A percentile compares a stretch with the other conserved stretches of the same genome.
Evolutionary conservation across 2,888 invertebrate species (phyloP).

Genomic region (Octodonta nipae): DNA sequence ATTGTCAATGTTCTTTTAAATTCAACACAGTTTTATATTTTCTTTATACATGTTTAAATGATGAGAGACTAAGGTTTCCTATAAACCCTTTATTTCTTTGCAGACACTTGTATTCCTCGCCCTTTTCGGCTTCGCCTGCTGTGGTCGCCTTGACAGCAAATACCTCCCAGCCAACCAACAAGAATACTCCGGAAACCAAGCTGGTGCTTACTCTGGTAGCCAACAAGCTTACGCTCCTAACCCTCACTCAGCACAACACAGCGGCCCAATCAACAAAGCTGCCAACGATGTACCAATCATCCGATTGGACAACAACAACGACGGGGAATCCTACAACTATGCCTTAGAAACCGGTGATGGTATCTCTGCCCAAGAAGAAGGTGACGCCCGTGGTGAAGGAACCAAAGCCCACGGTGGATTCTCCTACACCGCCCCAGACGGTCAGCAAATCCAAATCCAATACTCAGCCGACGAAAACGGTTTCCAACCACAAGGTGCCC

Average conservation of each 20-base stretch:
- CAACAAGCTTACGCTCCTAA: too few species aligned
- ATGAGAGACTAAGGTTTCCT: too few species aligned
- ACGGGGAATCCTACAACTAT: conserved; percentile 25
- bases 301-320: conserved; percentile 24
- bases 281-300: conserved; percentile 22
- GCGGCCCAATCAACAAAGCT: conserved; percentile 10
- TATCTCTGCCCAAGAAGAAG: conserved; percentile 31
- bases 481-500: conserved; percentile 41
- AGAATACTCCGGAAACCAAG: conserved; percentile 16
- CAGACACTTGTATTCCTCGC: conserved; percentile 17
- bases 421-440: conserved; percentile 27
- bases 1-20: too few species aligned
- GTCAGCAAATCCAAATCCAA: conserved; percentile 19
- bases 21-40: too few species aligned
- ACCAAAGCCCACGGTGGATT: conserved; percentile 24
- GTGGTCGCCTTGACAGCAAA: conserved; percentile 17
- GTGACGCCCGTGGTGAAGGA: conserved; percentile 16
- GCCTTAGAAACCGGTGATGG: conserved; percentile 47
- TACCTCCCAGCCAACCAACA: conserved; percentile 25
- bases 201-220: too few species aligned
- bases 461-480: conserved; percentile 46
- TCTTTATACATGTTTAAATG: too few species aligned
- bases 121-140: conserved; percentile 15
- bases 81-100: too few species aligned
- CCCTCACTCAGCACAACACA: neutral